Evolutionary conservation across 2,888 invertebrate species (phyloP).

Genomic region (Eurytoma californica): DNA sequence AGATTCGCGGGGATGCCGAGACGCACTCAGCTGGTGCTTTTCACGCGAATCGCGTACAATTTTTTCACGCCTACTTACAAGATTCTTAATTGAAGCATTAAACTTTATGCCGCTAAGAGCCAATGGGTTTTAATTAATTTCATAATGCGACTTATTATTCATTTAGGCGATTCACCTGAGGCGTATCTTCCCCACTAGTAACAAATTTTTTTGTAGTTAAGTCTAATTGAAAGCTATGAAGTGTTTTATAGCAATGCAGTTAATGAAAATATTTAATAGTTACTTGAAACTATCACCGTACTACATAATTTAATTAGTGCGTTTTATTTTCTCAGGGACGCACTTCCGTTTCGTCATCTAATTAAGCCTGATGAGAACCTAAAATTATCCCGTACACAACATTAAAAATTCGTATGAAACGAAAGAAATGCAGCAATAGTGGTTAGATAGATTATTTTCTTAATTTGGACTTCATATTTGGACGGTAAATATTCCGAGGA

Average conservation of each 20-base stretch:
- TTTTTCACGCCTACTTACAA: not conserved
- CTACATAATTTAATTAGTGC: not conserved
- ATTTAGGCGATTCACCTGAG: not conserved
- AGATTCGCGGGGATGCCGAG: too few relatives aligned
- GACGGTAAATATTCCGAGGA: not conserved
- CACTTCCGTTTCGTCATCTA: too few relatives aligned
- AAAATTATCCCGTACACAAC: too few relatives aligned
- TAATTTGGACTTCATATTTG: too few relatives aligned
- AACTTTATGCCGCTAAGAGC: slow-evolving; percentile 18
- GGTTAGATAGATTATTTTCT: too few relatives aligned
- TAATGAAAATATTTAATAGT: not conserved
- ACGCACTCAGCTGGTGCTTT: too few relatives aligned
- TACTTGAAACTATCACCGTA: not conserved
- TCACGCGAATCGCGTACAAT: not conserved
- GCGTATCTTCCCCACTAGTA: not conserved
- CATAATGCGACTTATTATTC: not conserved
- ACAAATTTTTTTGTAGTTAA: not conserved
- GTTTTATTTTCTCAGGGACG: too few relatives aligned
- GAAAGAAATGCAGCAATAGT: too few relatives aligned
- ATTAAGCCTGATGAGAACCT: too few relatives aligned
- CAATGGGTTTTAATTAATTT: slow-evolving; percentile 40
- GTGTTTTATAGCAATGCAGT: not conserved
- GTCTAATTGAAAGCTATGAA: not conserved
- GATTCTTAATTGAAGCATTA: slow-evolving; percentile 39
- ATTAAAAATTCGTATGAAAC: too few relatives aligned